A percentile compares a stretch with the other conserved stretches of the same genome.
Conservation (phyloP, 2,797 vertebrate genomes). For the Cercopithecus neglectus region DNA sequence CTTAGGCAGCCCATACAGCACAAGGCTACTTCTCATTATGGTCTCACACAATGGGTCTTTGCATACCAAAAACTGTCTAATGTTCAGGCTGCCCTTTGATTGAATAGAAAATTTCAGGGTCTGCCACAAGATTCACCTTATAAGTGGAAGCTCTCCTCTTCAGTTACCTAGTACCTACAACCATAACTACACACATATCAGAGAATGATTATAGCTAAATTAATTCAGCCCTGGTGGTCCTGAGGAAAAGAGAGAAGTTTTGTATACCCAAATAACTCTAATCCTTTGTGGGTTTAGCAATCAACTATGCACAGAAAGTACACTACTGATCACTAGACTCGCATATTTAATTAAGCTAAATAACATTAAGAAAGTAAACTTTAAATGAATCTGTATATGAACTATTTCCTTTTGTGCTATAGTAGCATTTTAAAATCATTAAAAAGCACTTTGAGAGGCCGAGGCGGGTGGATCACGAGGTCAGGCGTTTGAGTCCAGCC, state of each 20-base stretch:
- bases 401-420: background rate
- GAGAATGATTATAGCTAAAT: background rate
- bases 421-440: background rate
- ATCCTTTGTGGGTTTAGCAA: background rate
- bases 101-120: background rate
- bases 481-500: background rate
- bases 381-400: background rate
- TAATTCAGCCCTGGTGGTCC: background rate
- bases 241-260: background rate
- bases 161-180: background rate
- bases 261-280: background rate
- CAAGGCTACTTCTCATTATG: background rate
- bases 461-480: background rate
- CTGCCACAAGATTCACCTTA: background rate
- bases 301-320: background rate
- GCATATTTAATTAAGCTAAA: constrained; percentile 9
- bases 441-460: background rate
- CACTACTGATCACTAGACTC: background rate
- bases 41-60: background rate
- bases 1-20: background rate
- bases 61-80: background rate
- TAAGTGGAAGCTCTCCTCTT: background rate
- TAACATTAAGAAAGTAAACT: background rate
- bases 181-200: background rate
- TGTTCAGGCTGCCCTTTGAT: background rate